Conservation (phyloP, 2,888 invertebrate species). For the Chaetogeoica ovagalla region DNA sequence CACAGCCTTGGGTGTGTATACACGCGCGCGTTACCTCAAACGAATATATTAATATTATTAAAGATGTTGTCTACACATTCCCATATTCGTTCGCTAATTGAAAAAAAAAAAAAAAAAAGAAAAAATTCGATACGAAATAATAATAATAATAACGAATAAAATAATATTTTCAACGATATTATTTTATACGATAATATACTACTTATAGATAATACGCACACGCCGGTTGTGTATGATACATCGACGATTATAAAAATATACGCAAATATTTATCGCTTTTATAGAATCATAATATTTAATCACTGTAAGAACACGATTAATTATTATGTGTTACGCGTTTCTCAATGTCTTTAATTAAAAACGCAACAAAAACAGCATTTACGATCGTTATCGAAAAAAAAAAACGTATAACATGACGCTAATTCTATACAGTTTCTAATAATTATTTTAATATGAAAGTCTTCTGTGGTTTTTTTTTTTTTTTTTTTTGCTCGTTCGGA, state of each 20-base stretch:
- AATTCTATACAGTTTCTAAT: neutral
- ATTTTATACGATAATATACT: neutral
- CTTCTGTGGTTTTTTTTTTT: too few species aligned
- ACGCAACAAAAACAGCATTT: neutral
- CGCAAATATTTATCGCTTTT: constrained; percentile 13
- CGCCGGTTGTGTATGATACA: neutral
- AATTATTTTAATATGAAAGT: too few species aligned
- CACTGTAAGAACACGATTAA: constrained; percentile 27
- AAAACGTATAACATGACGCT: neutral
- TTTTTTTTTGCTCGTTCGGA: neutral
- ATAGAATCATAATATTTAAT: neutral
- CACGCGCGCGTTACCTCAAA: neutral
- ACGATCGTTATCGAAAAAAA: constrained; percentile 30
- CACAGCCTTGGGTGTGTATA: neutral
- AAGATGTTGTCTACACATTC: constrained; percentile 30
- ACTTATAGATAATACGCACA: neutral
- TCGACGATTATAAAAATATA: constrained; percentile 17
- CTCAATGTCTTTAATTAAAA: constrained; percentile 39
- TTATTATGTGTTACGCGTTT: constrained; percentile 17
- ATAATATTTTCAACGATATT: neutral
- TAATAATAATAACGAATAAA: too few species aligned
- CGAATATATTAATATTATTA: neutral
- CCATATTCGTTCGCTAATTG: constrained; percentile 3
- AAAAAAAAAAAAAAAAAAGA: neutral
- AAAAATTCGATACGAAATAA: too few species aligned